Base-by-base conservation (phyloP, 2,888 invertebrate species). In the Tetanocera ferruginea region DNA sequence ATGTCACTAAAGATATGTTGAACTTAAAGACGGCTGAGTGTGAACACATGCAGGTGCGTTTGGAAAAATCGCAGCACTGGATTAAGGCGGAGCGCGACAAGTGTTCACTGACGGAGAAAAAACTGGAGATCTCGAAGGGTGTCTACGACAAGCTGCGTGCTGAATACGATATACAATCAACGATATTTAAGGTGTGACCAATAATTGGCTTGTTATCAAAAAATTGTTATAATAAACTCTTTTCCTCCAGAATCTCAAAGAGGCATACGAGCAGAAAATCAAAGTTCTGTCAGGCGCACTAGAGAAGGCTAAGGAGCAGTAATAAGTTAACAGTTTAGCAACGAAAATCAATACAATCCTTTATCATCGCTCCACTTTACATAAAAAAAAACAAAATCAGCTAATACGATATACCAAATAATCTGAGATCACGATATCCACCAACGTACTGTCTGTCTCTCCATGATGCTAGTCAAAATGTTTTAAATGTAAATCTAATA, bases 21-120 rank as follows among this genome's bases (percentile, higher is more conserved):
- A 94, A 94, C 84, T 94, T 96, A 67, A 92, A 95, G 81, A 95
- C 94, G 85, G 91, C 94, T 76, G 96, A 96, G 90, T 93, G 95
- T 23, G 93, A 94, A 77, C 95, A 95, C 87, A 92, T 95, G 86
- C 93, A 94, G 90, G 83, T 82, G 3, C 84, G 88, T 91, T 92
- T 74, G 93, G 95, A 84, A 90, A 96, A 78, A 91, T 93, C 83
- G 91, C 92, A 87, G 83, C 90, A 91, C 1, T 93, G 93, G 85
- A 93, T 94, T 81, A 92, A 93, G 79, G 92, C 93, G 0, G 96
- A 96, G 89, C 93, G 94, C 84, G 94, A 94, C 80, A 91, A 94
- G 19, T 94, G 94, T 83, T 91, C 91, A 19, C 89, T 94, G 34
- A 93, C 95, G 85, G 91, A 95, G 80, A 91, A 93, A 84, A 93